phyloP scores from a whole-genome alignment of 1,140 invertebrate species.

The Hypothenemus hampei region DNA sequence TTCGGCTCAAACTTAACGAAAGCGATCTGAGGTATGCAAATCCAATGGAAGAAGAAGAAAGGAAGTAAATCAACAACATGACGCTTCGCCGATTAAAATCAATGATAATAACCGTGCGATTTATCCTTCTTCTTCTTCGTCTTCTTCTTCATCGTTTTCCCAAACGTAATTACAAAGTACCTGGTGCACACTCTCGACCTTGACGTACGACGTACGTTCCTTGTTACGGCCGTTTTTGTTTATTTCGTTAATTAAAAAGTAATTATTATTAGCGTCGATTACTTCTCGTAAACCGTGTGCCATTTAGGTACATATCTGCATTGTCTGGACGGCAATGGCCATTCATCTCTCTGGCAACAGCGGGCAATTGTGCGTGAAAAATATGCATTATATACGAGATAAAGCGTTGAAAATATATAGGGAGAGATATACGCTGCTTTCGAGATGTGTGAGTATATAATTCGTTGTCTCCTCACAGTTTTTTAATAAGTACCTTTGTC shows the following conservation, averaged over 20 bases:
- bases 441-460: constrained; percentile 1
- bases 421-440: no score
- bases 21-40: no score
- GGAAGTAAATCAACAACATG: neutral
- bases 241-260: constrained; percentile 16
- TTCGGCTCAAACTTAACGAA: no score
- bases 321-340: constrained; percentile 13
- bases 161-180: constrained; percentile 8
- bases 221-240: constrained; percentile 3
- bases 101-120: constrained; percentile 6
- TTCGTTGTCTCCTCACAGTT: neutral
- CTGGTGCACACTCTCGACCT: constrained; percentile 8
- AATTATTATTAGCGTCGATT: constrained; percentile 14
- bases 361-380: constrained; percentile 6
- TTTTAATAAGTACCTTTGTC: constrained; percentile 8
- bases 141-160: constrained; percentile 1
- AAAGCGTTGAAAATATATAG: constrained; percentile 1
- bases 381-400: constrained; percentile 11
- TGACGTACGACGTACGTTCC: constrained; percentile 3
- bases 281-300: constrained; percentile 12
- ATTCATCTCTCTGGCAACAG: constrained; percentile 16
- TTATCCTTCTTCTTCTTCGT: no score
- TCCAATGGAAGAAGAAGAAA: neutral
- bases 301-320: constrained; percentile 11
- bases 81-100: constrained; percentile 1